Conservation (phyloP, 2,888 invertebrate species). For the Lampropteryx suffumata region DNA sequence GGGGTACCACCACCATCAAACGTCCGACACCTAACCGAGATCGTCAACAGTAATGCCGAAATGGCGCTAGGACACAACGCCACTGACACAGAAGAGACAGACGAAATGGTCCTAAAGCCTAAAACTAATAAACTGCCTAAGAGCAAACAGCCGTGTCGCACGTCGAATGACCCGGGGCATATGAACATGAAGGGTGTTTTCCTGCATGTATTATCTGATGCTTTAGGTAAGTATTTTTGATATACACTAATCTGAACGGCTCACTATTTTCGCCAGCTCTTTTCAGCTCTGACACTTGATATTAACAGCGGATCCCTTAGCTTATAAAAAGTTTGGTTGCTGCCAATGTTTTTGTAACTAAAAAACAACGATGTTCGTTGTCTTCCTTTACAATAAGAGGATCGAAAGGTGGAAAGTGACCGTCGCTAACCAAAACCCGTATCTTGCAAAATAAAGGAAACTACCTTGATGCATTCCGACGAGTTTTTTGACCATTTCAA, state of each 20-base stretch:
- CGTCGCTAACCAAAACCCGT: constrained; percentile 9
- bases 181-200: constrained; percentile 99
- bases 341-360: neutral
- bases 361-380: constrained; percentile 13
- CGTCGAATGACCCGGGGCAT: constrained; percentile 85
- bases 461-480: constrained; percentile 15
- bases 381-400: constrained; percentile 14
- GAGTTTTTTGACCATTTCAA: constrained; percentile 19
- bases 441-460: constrained; percentile 22
- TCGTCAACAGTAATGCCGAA: constrained; percentile 77
- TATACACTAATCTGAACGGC: no score
- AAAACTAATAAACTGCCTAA: constrained; percentile 54
- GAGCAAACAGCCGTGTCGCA: constrained; percentile 55
- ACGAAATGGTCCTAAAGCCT: constrained; percentile 71
- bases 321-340: no score
- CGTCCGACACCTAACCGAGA: constrained; percentile 72
- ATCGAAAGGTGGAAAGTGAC: constrained; percentile 4
- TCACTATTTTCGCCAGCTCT: no score
- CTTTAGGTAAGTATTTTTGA: constrained; percentile 86
- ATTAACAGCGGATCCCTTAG: no score
- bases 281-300: no score
- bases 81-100: constrained; percentile 73
- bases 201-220: constrained; percentile 98
- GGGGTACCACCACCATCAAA: constrained; percentile 75
- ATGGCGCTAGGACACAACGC: constrained; percentile 72